These are phyloP conservation scores for Chrysogorgia sp. DNA, from an alignment of 92 coral and sea anemone species.

Conservation along the genomic window DNA sequence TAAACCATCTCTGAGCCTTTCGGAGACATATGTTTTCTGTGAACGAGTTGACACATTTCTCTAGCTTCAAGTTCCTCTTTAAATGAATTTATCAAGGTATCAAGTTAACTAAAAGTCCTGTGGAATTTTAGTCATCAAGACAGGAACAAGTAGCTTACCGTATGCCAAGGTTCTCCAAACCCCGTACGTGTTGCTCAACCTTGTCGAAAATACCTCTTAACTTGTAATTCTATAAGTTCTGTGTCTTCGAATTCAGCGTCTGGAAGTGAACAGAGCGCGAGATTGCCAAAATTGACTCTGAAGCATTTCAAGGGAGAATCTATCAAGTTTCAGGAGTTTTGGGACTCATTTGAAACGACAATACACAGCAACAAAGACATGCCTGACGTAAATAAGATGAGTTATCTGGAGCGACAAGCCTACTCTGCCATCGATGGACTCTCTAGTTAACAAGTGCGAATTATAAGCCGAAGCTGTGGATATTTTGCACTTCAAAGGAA, in stretches of 20 bases:
- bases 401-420: slow-evolving; percentile 39
- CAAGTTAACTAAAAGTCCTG: slow-evolving; percentile 17
- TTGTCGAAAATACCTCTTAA: slow-evolving; percentile 28
- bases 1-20: not conserved
- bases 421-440: slow-evolving; percentile 38
- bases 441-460: slow-evolving; percentile 36
- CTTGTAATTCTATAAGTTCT: slow-evolving; percentile 27
- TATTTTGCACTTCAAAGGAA: slow-evolving; percentile 23
- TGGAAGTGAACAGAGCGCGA: slow-evolving; percentile 35
- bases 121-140: slow-evolving; percentile 23
- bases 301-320: slow-evolving; percentile 44
- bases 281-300: slow-evolving; percentile 20
- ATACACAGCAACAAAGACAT: slow-evolving; percentile 37
- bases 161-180: slow-evolving; percentile 32
- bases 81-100: slow-evolving; percentile 25
- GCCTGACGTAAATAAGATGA: slow-evolving; percentile 45
- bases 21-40: slow-evolving; percentile 15
- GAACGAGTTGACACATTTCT: slow-evolving; percentile 15
- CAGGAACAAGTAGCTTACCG: slow-evolving; percentile 43
- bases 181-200: slow-evolving; percentile 25
- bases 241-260: slow-evolving; percentile 19
- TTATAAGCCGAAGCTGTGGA: slow-evolving; percentile 36
- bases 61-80: slow-evolving; percentile 39
- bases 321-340: slow-evolving; percentile 30
- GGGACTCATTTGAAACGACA: slow-evolving; percentile 41